Percentiles rank a stretch among this genome's conserved stretches.
These are phyloP conservation scores for Platysteira castanea DNA, from an alignment of 2,113 vertebrate species.

Conservation along the genomic window DNA sequence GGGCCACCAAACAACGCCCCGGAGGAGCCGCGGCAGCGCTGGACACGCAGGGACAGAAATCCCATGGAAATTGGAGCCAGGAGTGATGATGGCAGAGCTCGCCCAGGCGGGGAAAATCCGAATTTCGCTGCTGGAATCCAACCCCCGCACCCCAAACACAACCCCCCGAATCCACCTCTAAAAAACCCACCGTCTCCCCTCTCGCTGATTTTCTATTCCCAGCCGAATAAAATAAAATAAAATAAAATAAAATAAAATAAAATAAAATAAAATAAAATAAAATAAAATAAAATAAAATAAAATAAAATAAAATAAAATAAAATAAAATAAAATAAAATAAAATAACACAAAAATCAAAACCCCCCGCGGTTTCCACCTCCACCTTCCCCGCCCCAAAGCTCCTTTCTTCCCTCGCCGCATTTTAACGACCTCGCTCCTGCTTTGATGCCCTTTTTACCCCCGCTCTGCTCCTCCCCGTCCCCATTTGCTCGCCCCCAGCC, in stretches of 20 bases:
- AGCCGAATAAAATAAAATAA: rapidly evolving
- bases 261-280: rapidly evolving
- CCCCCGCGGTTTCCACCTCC: neutral
- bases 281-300: rapidly evolving
- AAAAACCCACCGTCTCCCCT: rapidly evolving
- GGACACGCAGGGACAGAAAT: neutral
- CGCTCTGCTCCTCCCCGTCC: neutral
- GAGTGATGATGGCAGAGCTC: neutral
- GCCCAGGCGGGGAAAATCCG: rapidly evolving
- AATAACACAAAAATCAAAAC: too few relatives aligned
- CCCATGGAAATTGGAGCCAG: rapidly evolving
- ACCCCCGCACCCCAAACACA: too few relatives aligned
- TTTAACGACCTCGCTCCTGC: constrained; percentile 4
- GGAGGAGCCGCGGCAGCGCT: neutral
- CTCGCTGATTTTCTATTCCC: neutral
- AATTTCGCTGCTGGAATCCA: rapidly evolving
- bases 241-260: rapidly evolving
- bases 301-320: rapidly evolving
- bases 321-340: rapidly evolving
- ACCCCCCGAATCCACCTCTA: neutral
- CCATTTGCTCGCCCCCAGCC: neutral
- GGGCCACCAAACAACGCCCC: neutral
- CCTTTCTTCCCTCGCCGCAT: neutral
- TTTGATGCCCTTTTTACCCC: neutral
- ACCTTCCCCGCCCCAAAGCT: neutral